Evolutionary conservation across 1,140 invertebrate species (phyloP).

Genomic region (Daktulosphaira vitifoliae): DNA sequence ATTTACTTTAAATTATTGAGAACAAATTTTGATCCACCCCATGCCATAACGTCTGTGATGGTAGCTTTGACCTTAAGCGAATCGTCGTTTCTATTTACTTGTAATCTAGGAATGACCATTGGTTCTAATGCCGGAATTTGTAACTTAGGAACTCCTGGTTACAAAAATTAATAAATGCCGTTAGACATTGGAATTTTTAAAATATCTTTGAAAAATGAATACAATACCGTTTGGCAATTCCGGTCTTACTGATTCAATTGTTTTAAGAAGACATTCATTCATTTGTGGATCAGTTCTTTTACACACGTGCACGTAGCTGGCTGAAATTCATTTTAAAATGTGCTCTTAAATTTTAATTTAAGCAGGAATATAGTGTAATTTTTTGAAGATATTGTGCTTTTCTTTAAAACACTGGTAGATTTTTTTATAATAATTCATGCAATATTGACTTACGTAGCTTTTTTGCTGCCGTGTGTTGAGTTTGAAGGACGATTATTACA

Average conservation of each 20-base stretch:
- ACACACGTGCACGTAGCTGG: constrained; percentile 54
- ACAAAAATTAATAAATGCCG: not conserved
- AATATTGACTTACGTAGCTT: constrained; percentile 11
- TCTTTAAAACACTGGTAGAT: too few species aligned
- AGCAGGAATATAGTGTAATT: too few species aligned
- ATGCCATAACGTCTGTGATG: constrained; percentile 54
- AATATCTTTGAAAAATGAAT: not conserved
- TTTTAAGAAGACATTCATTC: constrained; percentile 49
- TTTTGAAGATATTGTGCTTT: too few species aligned
- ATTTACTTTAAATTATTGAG: constrained; percentile 56
- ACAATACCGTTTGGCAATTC: constrained; percentile 49
- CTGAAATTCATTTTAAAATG: constrained; percentile 43
- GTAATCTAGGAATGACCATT: constrained; percentile 51
- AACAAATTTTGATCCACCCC: constrained; percentile 52
- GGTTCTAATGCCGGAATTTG: constrained; percentile 56
- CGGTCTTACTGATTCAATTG: constrained; percentile 50
- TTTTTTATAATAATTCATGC: too few species aligned
- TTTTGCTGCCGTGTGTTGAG: constrained; percentile 8
- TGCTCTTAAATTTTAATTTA: too few species aligned
- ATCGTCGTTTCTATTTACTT: constrained; percentile 56
- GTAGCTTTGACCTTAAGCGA: constrained; percentile 56
- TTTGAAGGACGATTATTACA: constrained; percentile 1
- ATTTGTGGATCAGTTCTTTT: constrained; percentile 49
- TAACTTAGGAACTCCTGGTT: constrained; percentile 50
- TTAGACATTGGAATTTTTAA: not conserved